Evolutionary conservation across 2,113 vertebrate genomes (phyloP).

Genomic region (Zapornia atra): DNA sequence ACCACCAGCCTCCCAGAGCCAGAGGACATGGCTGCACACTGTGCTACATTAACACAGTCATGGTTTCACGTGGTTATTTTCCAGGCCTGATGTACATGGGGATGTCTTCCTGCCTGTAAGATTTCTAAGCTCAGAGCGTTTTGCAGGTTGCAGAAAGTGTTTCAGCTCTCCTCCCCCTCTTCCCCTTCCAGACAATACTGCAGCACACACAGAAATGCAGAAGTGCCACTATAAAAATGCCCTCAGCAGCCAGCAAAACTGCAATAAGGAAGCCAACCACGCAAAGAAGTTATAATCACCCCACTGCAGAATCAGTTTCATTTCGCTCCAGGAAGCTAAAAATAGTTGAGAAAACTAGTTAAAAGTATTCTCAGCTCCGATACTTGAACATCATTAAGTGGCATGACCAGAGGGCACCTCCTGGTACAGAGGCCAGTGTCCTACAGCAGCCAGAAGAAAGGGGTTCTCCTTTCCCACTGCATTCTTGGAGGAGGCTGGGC

Average conservation of each 20-base stretch:
- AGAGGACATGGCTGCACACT: background rate
- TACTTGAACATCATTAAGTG: background rate
- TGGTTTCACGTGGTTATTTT: background rate
- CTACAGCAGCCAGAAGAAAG: background rate
- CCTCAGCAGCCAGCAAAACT: background rate
- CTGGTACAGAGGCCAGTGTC: background rate
- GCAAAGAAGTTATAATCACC: accelerated
- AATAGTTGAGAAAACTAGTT: background rate
- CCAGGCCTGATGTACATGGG: background rate
- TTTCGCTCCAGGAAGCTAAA: background rate
- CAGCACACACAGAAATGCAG: background rate
- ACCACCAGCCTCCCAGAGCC: background rate
- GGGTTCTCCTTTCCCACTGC: background rate
- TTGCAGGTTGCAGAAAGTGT: background rate
- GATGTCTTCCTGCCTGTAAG: background rate
- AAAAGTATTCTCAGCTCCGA: background rate
- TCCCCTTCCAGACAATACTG: background rate
- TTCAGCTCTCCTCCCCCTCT: background rate
- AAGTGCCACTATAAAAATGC: background rate
- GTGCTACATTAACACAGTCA: background rate
- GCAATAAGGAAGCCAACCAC: background rate
- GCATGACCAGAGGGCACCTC: background rate
- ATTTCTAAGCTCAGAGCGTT: background rate
- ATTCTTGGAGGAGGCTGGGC: background rate
- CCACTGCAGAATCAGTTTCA: background rate